phyloP scores from a whole-genome alignment of 2,888 invertebrate genomes.

The Calameuta filiformis region DNA sequence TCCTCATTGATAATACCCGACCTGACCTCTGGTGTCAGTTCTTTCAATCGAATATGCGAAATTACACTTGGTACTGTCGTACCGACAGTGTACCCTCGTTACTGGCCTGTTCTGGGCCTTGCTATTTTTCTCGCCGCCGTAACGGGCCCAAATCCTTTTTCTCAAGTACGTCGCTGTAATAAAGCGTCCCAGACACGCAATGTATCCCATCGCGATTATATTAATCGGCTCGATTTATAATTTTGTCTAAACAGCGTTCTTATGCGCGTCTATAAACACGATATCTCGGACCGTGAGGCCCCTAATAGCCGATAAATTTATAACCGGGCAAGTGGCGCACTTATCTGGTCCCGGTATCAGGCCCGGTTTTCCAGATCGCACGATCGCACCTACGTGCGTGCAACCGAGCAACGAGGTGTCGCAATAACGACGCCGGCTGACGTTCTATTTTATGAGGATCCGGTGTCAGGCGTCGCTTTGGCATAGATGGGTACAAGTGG shows the following conservation, averaged over 20 bases:
- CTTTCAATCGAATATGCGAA: not conserved
- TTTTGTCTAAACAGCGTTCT: slow-evolving; percentile 52
- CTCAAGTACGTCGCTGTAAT: not conserved
- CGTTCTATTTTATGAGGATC: not conserved
- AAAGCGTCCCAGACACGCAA: slow-evolving; percentile 28
- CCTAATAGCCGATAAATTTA: slow-evolving; percentile 22
- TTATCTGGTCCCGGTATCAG: not conserved
- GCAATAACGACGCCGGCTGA: not conserved
- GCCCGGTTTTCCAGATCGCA: not conserved
- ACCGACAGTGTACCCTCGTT: not conserved
- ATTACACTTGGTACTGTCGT: not conserved
- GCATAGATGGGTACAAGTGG: not conserved
- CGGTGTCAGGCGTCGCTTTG: not conserved
- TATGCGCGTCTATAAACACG: slow-evolving; percentile 23
- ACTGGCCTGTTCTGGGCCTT: not conserved
- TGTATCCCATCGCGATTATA: slow-evolving; percentile 62
- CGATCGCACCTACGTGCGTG: not conserved
- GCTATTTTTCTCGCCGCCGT: not conserved
- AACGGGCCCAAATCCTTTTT: not conserved
- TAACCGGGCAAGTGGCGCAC: slow-evolving; percentile 5
- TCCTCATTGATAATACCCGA: not conserved
- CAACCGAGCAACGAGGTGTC: not conserved
- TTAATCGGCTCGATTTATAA: slow-evolving; percentile 64
- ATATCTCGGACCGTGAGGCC: not conserved
- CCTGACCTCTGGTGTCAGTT: not conserved